Evolutionary conservation across 1,140 invertebrate species (phyloP), one percentile per base, ranked within the genome.

Genomic region (Brevipalpus yothersi): DNA sequence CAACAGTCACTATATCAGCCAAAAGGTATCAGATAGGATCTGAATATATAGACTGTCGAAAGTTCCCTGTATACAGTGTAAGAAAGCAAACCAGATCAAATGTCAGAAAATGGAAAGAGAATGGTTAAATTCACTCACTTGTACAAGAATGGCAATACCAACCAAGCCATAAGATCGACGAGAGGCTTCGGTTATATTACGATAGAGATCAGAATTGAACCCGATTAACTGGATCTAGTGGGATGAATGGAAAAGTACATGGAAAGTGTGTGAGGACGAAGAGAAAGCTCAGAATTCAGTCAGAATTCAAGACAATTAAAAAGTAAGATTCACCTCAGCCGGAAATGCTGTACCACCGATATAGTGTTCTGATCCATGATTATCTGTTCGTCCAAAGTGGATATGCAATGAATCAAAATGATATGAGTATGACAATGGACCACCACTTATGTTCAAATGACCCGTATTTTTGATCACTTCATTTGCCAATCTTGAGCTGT

Each of bases 161-260:
- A 93, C 84, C 62, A 94, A 79, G 40, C 90, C 90, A 70, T 91
- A 86, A 41, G 86, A 86, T 71, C 88, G 86, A 21, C 57, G 56
- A n/a, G 65, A 83, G 23, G 91, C 91, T 73, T 93, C 86, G 40
- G 85, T 83, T 79, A 92, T 88, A 71, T 93, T 94, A 68, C 84
- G 83, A 74, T 95, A 95, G n/a, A 96, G 75, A 70, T 95, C 88
- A 61, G 87, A 84, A 70, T 95, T 95, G 75, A 87, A 96, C 3
- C 89, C 91, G 66, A 92, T 87, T 47, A 95, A 75, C 73, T 95
- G 90, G 66, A 94, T 84, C 79, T 95, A 89, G 47, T 84, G 88
- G 31, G 90, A 89, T 73, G 31, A 56, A 39, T 21, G 31, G 40
- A 56, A 95, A 39, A 53, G 21, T 4, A 45, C 43, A 43, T 11